These are phyloP conservation scores for Corythaixoides concolor DNA, from an alignment of 2,113 vertebrate genomes.

Conservation along the genomic window DNA sequence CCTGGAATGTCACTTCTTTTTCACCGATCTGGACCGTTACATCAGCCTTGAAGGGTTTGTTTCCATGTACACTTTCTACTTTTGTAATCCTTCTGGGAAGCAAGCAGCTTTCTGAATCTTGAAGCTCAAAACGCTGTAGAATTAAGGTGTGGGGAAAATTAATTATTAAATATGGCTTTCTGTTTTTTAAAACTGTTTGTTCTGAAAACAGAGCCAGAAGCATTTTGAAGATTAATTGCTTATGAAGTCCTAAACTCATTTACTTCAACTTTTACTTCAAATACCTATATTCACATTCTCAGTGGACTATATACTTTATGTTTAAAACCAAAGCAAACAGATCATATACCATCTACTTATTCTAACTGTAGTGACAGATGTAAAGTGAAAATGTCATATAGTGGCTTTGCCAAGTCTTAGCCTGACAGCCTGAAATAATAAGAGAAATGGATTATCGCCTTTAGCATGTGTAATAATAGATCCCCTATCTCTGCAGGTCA, in stretches of 20 bases:
- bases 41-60: slow-evolving; percentile 68
- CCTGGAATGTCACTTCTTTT: slow-evolving; percentile 86
- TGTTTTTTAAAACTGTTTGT: background rate
- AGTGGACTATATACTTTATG: background rate
- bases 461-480: background rate
- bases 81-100: slow-evolving; percentile 70
- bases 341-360: background rate
- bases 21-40: slow-evolving; percentile 80
- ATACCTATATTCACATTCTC: background rate
- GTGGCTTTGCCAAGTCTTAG: background rate
- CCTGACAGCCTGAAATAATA: background rate
- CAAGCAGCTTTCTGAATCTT: slow-evolving; percentile 69
- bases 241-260: background rate
- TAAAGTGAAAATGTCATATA: background rate
- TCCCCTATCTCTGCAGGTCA: background rate
- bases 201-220: background rate
- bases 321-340: background rate
- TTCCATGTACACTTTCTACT: slow-evolving; percentile 64
- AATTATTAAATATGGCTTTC: background rate
- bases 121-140: slow-evolving; percentile 89
- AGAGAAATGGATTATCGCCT: background rate
- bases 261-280: background rate
- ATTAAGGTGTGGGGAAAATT: background rate
- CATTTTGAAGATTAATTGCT: background rate
- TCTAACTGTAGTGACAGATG: background rate